Evolutionary conservation across 1,140 invertebrate genomes (phyloP), one percentile per base, ranked within the genome.

Genomic region (Cephus cinctus): DNA sequence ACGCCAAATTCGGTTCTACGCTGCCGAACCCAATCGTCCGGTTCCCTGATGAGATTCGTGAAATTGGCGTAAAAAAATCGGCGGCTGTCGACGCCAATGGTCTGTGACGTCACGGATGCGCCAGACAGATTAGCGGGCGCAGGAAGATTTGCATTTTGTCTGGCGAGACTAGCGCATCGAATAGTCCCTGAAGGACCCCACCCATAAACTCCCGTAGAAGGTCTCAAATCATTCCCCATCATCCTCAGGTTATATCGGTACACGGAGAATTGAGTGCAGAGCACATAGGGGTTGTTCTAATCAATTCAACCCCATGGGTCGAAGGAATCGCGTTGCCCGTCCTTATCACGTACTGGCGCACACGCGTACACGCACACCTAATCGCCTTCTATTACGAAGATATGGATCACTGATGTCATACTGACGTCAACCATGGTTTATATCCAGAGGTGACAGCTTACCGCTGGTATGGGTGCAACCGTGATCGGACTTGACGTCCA

Each of bases 341-440:
- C n/a, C n/a, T n/a, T n/a, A n/a, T n/a, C n/a, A n/a, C n/a, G n/a
- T n/a, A n/a, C n/a, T n/a, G n/a, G n/a, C n/a, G n/a, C n/a, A n/a
- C n/a, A n/a, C n/a, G n/a, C n/a, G n/a, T n/a, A n/a, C n/a, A n/a
- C n/a, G n/a, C n/a, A n/a, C n/a, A n/a, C n/a, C n/a, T n/a, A n/a
- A n/a, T n/a, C n/a, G n/a, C n/a, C n/a, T n/a, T n/a, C n/a, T 55
- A 52, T 58, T 51, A 65, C 61, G 52, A 57, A 59, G 67, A 71
- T 70, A 70, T 70, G 61, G 67, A 73, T 73, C 69, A 72, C 63
- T 71, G 68, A 71, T 73, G 68, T 71, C 68, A 73, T 69, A 58
- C 68, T 72, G 69, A 70, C 68, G 71, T 73, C 67, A 72, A 47
- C 57, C 49, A 46, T 66, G 62, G 64, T 67, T 72, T 71, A 71